phyloP scores from a whole-genome alignment of 2,797 vertebrate species.

The Caiman crocodilus region DNA sequence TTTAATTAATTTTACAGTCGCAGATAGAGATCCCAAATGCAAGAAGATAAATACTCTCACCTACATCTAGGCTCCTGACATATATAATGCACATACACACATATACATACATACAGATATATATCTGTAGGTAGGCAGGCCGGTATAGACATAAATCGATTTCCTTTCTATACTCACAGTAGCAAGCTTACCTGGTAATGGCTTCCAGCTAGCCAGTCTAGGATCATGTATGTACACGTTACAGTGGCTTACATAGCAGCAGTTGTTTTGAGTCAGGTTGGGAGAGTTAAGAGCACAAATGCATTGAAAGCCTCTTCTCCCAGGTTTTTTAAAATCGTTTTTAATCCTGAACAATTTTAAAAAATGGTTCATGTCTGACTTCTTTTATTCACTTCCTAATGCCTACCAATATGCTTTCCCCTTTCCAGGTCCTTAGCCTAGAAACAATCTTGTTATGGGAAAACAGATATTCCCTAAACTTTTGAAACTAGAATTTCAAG shows the following conservation, averaged over 20 bases:
- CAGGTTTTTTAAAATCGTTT: not conserved
- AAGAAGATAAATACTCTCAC: not conserved
- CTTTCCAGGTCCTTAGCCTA: not conserved
- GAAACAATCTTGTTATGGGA: not conserved
- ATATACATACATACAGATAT: too few relatives aligned
- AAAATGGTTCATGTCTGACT: not conserved
- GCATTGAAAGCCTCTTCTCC: too few relatives aligned
- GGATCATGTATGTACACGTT: not conserved
- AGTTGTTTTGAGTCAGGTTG: not conserved
- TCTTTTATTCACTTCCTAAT: not conserved
- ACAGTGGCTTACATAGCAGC: not conserved
- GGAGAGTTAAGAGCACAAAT: not conserved
- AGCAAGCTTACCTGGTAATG: not conserved
- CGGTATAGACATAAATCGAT: rapidly evolving
- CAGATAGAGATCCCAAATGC: rapidly evolving
- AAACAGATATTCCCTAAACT: not conserved
- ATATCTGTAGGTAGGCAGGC: too few relatives aligned
- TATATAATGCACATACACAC: not conserved
- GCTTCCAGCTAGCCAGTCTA: not conserved
- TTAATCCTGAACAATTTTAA: not conserved
- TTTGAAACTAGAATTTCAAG: not conserved
- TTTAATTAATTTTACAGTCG: not conserved
- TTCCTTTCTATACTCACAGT: not conserved
- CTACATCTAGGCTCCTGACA: not conserved
- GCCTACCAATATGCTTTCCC: not conserved